Evolutionary conservation across 2,797 vertebrate species (phyloP).

Genomic region (Typhlichthys eigenmanni): DNA sequence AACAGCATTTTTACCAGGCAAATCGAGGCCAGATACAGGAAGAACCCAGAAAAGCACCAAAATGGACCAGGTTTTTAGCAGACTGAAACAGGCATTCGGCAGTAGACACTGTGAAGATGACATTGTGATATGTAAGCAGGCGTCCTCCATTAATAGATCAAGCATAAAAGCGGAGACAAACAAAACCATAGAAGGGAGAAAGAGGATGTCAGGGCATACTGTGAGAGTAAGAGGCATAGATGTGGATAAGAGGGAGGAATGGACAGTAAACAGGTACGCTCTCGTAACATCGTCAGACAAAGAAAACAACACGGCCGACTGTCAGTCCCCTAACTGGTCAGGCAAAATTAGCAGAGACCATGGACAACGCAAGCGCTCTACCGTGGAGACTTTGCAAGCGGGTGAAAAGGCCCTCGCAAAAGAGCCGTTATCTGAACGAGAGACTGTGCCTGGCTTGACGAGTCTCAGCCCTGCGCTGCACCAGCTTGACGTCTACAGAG

Average conservation of each 20-base stretch:
- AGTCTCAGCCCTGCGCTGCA: constrained; percentile 25
- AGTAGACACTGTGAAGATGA: constrained; percentile 60
- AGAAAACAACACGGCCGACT: constrained; percentile 11
- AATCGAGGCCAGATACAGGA: constrained; percentile 50
- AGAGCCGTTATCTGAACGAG: constrained; percentile 27
- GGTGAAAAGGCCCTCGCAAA: constrained; percentile 7
- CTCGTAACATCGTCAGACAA: constrained; percentile 19
- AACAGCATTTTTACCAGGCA: constrained; percentile 6
- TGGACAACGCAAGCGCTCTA: constrained; percentile 2
- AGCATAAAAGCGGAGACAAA: constrained; percentile 47
- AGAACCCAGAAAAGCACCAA: constrained; percentile 57
- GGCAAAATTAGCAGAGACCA: constrained; percentile 24
- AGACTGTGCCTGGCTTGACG: constrained; percentile 26
- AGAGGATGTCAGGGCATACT: constrained; percentile 17
- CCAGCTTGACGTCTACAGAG: constrained; percentile 35
- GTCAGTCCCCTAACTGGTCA: constrained; percentile 27
- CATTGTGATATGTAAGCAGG: constrained; percentile 53
- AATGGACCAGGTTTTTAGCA: constrained; percentile 72
- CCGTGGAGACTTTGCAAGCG: background rate
- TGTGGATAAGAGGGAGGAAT: constrained; percentile 23
- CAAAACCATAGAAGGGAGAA: constrained; percentile 28
- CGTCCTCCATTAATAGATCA: constrained; percentile 44
- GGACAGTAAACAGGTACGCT: constrained; percentile 41
- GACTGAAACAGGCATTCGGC: constrained; percentile 69
- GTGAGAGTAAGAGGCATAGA: constrained; percentile 13